Evolutionary conservation across 2,113 vertebrate genomes (phyloP), one percentile per base, ranked within the genome.

Genomic region (Merops nubicus): DNA sequence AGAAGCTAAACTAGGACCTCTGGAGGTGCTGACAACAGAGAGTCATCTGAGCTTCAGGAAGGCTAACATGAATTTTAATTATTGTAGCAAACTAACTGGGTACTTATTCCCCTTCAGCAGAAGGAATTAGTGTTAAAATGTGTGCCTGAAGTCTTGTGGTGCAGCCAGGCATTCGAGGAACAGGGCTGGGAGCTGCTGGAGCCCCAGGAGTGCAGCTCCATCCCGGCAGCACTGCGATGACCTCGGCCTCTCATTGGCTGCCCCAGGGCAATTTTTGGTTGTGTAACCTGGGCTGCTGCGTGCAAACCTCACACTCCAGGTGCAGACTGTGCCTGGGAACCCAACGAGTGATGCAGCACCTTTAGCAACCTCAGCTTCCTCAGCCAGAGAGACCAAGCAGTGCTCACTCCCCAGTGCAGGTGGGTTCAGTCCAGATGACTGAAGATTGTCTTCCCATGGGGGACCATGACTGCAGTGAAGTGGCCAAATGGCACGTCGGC

Each of bases 1-100:
- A 86, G 93, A 3, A 94, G 83, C 73, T 91, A 93, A 95, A 92
- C 80, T 67, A 79, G 76, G 91, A 96, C 86, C 87, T 94, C 91
- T 68, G 77, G 94, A 97, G 91, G 91, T 94, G 95, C 93, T 92
- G 92, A 93, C 95, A 96, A 82, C 85, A 88, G 88, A 89, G 87
- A 88, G 69, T 25, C 48, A 45, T 75, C 76, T 63, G 45, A 67
- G 79, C 92, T 84, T 86, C 68, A 34, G 15, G 11, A 56, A 82
- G 57, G 73, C 84, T 56, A 84, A 72, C 64, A 45, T 69, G 80
- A 92, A 92, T 96, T 95, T 96, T 94, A 93, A 96, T 96, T 92
- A 80, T 73, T 5, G 1, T 15, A 73, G 81, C 1, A 0, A 69
- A 76, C 64, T 68, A 42, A 57, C 48, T 62, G 78, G 68, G 59